Evolutionary conservation across 2,113 vertebrate species (phyloP), one percentile per base, ranked within the genome.

Genomic region (Plestiodon gilberti): DNA sequence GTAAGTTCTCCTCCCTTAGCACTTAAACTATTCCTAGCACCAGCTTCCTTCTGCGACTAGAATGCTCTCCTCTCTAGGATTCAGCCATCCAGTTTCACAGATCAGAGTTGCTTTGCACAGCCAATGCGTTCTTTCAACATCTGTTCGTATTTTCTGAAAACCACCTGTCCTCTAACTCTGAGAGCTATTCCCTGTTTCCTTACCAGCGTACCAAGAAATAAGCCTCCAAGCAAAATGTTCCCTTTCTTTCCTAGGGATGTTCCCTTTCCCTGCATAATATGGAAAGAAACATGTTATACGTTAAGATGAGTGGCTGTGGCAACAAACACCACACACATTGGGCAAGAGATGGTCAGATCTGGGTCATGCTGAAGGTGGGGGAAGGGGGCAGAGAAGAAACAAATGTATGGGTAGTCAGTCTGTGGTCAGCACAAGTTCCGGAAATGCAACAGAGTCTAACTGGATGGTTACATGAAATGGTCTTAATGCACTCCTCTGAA

Each of bases 191-290:
- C 5, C 55, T 69, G 48, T 82, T 20, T 33, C 22, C 55, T 61
- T 74, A 28, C 2, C 1, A 67, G 13, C 40, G 75, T 81, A 57
- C 52, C 82, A 87, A n/a, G 43, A 5, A 23, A 33, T n/a, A 73
- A 89, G 38, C 6, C n/a, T 74, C 48, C 69, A 71, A 71, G 85
- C 52, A 90, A 52, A 59, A 78, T 10, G 76, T 13, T 25, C 64
- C 33, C 13, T 23, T 20, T 38, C 13, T 23, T 20, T 28, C 75
- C 62, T 28, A 28, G 5, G 7, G 43, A 2, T 35, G 2, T 48
- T 20, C 48, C 48, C 5, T 13, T 23, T 33, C 23, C 43, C 78
- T n/a, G 33, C 62, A 2, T 4, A n/a, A n/a, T 10, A 28, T 9
- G 11, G 20, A 22, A 25, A n/a, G 52, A 35, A 22, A 57, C 3